Conservation (phyloP, 2,888 invertebrate genomes). For the Hyles lineata region DNA sequence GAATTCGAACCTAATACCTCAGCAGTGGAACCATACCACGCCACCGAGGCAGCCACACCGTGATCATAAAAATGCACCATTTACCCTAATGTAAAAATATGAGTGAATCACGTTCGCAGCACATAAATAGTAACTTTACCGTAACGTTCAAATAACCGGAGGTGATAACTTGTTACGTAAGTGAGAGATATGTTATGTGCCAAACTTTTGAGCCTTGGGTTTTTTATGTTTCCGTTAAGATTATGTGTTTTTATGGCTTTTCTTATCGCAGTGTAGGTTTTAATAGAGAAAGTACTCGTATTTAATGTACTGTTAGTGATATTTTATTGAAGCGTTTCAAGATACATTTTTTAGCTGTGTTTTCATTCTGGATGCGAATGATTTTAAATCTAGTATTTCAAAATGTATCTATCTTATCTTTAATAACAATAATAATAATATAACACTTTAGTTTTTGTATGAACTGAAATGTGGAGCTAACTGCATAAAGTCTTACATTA, state of each 20-base stretch:
- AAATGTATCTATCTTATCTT: too few relatives aligned
- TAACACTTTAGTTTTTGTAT: too few relatives aligned
- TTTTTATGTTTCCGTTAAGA: neutral
- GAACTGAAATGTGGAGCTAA: too few relatives aligned
- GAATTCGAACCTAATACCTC: too few relatives aligned
- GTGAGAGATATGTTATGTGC: slow-evolving; percentile 12
- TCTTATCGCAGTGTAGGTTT: neutral
- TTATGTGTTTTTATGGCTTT: neutral
- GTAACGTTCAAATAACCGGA: slow-evolving; percentile 15
- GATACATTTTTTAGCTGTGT: too few relatives aligned
- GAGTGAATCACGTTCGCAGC: neutral
- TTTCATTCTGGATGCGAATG: too few relatives aligned
- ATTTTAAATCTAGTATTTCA: too few relatives aligned
- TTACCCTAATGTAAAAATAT: neutral
- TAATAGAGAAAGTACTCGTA: neutral
- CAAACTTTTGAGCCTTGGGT: slow-evolving; percentile 1
- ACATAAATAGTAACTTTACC: slow-evolving; percentile 12
- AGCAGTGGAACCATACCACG: too few relatives aligned
- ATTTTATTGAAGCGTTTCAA: neutral
- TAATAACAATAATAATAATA: too few relatives aligned
- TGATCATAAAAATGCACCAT: neutral
- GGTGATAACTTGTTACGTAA: slow-evolving; percentile 22
- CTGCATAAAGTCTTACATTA: too few relatives aligned
- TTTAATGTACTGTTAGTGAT: neutral
- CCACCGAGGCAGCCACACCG: neutral